These are phyloP conservation scores for Passerina amoena DNA, from an alignment of 2,113 vertebrate species.

Conservation along the genomic window DNA sequence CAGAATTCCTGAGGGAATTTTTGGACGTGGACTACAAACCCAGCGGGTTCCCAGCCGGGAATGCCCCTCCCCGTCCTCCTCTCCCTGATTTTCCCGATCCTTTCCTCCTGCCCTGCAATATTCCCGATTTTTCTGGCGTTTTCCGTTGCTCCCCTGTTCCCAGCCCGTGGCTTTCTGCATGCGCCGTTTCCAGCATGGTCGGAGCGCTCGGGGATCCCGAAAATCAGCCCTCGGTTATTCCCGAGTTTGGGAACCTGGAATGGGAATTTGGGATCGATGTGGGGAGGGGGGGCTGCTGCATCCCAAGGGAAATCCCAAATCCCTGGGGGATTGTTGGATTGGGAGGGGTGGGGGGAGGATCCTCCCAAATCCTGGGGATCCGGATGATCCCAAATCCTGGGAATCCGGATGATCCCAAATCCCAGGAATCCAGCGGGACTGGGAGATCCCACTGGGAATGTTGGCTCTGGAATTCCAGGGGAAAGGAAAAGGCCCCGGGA, in stretches of 20 bases:
- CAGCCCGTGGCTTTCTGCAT: neutral
- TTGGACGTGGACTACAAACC: constrained; percentile 13
- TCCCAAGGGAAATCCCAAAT: neutral
- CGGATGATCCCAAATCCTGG: no score
- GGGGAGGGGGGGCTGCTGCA: neutral
- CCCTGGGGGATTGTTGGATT: fast-evolving
- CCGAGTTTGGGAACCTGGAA: fast-evolving
- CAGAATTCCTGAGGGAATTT: neutral
- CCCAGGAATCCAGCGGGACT: neutral
- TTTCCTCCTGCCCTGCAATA: fast-evolving
- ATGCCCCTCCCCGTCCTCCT: neutral
- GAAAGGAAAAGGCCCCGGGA: fast-evolving
- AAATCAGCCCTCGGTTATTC: neutral
- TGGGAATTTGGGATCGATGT: fast-evolving
- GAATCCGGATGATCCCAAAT: neutral
- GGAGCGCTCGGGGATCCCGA: neutral
- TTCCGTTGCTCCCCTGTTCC: neutral
- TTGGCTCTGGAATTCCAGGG: fast-evolving
- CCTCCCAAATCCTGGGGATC: neutral
- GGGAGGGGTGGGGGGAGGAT: neutral
- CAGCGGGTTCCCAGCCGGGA: neutral
- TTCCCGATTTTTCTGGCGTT: neutral
- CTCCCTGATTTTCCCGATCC: neutral
- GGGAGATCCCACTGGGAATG: neutral
- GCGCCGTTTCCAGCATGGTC: neutral